These are phyloP conservation scores for Coreius guichenoti DNA, from an alignment of 2,797 vertebrate species.

Conservation along the genomic window DNA sequence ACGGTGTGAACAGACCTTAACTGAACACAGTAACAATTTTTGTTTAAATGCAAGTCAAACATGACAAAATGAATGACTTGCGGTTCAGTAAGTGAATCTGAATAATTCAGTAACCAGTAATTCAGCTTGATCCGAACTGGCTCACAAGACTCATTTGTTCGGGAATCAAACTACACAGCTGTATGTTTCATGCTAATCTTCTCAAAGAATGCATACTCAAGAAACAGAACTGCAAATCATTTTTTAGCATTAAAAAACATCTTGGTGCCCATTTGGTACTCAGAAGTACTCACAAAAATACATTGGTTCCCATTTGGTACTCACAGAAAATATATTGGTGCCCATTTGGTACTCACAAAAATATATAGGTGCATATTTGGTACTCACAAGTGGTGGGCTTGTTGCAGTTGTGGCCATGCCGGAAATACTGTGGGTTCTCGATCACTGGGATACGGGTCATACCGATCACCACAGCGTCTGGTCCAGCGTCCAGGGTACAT, in stretches of 20 bases:
- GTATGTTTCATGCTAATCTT: neutral
- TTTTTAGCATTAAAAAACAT: neutral
- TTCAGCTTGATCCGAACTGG: neutral
- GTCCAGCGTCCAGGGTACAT: constrained; percentile 86
- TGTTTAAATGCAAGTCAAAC: neutral
- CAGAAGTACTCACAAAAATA: too few species aligned
- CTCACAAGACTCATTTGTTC: neutral
- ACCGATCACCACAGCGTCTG: constrained; percentile 92
- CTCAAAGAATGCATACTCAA: neutral
- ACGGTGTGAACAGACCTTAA: neutral
- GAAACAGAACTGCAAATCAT: neutral
- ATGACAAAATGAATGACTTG: neutral
- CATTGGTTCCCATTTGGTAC: too few species aligned
- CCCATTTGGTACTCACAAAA: constrained; percentile 83
- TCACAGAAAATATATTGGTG: neutral
- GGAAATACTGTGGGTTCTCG: constrained; percentile 98
- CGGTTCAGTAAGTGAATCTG: neutral
- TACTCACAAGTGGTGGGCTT: constrained; percentile 96
- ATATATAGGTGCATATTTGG: neutral
- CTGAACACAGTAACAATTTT: neutral
- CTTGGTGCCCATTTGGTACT: too few species aligned
- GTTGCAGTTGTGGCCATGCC: constrained; percentile 93
- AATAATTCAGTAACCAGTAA: neutral
- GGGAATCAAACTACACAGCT: neutral
- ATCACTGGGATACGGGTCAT: constrained; percentile 96